Evolutionary conservation across 2,888 invertebrate species (phyloP), one percentile per base, ranked within the genome.

Genomic region (Drosophila differens): DNA sequence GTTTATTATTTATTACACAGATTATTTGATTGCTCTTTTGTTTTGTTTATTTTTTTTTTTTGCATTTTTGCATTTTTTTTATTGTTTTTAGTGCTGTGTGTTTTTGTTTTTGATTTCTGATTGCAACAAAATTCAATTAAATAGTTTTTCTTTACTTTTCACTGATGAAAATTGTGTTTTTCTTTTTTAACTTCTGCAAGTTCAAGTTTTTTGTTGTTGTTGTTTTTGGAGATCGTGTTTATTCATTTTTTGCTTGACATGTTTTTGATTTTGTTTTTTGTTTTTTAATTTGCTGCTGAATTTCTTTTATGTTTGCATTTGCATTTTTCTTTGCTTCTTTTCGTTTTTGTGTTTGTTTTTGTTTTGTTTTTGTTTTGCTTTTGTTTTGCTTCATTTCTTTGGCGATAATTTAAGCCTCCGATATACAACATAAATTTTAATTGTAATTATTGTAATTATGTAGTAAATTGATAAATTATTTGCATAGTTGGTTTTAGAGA

Each of bases 361-460:
- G 57, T 72, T 64, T 70, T 72, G 59, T 41, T 64, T 74, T 85
- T 67, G 66, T 79, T 76, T 76, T 70, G 72, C 60, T 71, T 76
- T 85, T 78, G 73, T 80, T 81, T 80, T 82, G 82, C 82, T 83
- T 83, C 81, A 81, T 83, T 91, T 92, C 92, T 92, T 92, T 92
- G 92, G 92, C 92, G 92, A 91, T 92, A 89, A 92, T 91, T 91
- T 92, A 92, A 92, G 92, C 92, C 92, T 92, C 92, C 92, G 92
- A 92, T 92, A 91, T 88, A 91, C 91, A 89, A 91, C 82, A 85
- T 85, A 84, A 79, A 87, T 83, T 79, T 83, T 68, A 81, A 73
- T 64, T 80, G 54, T 76, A 66, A 63, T 69, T 53, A 61, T 71
- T 80, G 58, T 76, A 66, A 63, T 69, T 53, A 61, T 71, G 59